Base-by-base conservation (phyloP, 2,797 vertebrate species). In the Tarsius wallacei region DNA sequence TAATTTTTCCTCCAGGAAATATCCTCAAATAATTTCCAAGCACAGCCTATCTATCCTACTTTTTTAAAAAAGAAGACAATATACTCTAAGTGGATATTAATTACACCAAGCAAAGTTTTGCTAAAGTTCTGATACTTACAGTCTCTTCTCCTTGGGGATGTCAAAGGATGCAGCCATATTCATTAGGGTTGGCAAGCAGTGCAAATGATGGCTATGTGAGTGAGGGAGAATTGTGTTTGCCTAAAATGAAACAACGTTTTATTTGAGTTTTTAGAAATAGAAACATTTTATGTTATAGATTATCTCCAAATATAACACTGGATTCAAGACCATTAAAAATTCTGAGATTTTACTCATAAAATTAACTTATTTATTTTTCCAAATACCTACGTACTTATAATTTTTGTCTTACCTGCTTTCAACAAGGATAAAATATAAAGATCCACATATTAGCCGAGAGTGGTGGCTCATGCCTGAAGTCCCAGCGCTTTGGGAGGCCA, bases 161-260 rank as follows among this genome's bases (percentile, higher is more conserved):
- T 99, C 99, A 96, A 99, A 99, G 73, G 99, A 99, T 89, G 99
- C 99, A 16, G 99, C 99, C 99, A 99, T 99, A 98, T 99, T 99
- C 99, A 99, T 99, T 97, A 99, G 99, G 55, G 99, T 99, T 92
- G 99, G 99, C 95, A 99, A 99, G 98, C 99, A 99, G 98, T 99
- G 99, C 98, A 99, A 99, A 98, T 99, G 99, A 98, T 99, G 99
- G 97, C 99, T 99, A 97, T 99, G 99, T 93, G 99, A 99, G 98
- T 99, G 99, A 97, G 99, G 99, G 98, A 99, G 99, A 98, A 99
- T 99, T 98, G 99, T 99, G 98, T 99, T 99, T 97, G 99, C 99
- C 99, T 99, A 97, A 81, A 96, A 96, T 33, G 42, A 89, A 97
- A 61, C 51, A 90, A 61, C 5, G 51, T 76, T 90, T 93, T 68